Evolutionary conservation across 2,888 invertebrate species (phyloP).

Genomic region (Troides oblongomaculatus): DNA sequence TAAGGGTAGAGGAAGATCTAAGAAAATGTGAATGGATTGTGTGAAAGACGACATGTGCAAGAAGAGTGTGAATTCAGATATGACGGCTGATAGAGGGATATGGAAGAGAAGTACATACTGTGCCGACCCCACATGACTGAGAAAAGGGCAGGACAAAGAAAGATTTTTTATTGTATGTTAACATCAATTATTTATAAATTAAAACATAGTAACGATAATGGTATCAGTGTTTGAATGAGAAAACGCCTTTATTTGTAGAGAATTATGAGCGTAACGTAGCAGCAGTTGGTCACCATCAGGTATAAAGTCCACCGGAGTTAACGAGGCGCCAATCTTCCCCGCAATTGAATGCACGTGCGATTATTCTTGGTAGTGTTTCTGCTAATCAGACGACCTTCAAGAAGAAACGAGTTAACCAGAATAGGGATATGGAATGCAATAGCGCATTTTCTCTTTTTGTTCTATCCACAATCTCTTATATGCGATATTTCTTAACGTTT

Average conservation of each 20-base stretch:
- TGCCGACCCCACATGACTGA: no score
- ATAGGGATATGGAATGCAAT: not conserved
- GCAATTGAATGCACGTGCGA: slow-evolving; percentile 24
- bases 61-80: no score
- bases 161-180: not conserved
- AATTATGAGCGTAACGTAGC: slow-evolving; percentile 15
- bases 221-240: not conserved
- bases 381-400: slow-evolving; percentile 13
- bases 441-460: not conserved
- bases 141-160: no score
- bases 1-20: no score
- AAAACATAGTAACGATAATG: not conserved
- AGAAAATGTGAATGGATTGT: no score
- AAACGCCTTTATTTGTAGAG: slow-evolving; percentile 21
- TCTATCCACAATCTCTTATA: not conserved
- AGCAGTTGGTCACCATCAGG: slow-evolving; percentile 10
- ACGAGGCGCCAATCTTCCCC: slow-evolving; percentile 16
- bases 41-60: no score
- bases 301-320: slow-evolving; percentile 19
- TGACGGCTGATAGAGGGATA: no score
- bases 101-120: no score
- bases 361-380: slow-evolving; percentile 5
- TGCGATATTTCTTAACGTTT: not conserved
- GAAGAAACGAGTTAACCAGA: not conserved
- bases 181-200: not conserved